Evolutionary conservation across 2,888 invertebrate genomes (phyloP).

Genomic region (Hirtodrosophila histrioides): DNA sequence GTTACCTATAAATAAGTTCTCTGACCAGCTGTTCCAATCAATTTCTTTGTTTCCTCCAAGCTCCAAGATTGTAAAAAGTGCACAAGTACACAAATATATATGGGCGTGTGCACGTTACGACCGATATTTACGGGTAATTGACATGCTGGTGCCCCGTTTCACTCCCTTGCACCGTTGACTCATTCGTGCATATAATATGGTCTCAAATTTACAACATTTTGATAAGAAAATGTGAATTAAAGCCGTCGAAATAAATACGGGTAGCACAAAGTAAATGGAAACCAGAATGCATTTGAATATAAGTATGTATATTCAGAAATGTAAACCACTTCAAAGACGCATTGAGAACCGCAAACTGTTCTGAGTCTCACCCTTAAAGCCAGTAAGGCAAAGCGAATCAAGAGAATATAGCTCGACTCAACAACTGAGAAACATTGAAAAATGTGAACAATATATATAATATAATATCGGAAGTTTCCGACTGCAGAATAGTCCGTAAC

Average conservation of each 20-base stretch:
- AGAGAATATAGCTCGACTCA: too few species aligned
- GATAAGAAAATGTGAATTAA: conserved; percentile 33
- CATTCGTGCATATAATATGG: conserved; percentile 21
- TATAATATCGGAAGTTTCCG: too few species aligned
- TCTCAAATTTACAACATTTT: conserved; percentile 13
- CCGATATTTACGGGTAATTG: conserved; percentile 35
- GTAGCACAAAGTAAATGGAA: background rate
- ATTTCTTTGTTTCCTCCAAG: conserved; percentile 38
- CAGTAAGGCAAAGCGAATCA: too few species aligned
- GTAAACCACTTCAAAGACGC: too few species aligned
- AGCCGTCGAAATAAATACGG: background rate
- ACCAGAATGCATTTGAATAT: too few species aligned
- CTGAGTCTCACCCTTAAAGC: too few species aligned
- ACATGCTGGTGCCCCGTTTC: conserved; percentile 3
- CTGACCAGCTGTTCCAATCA: conserved; percentile 40
- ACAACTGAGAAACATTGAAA: too few species aligned
- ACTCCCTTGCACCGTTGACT: conserved; percentile 13
- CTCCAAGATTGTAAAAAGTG: conserved; percentile 7
- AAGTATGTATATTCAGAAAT: too few species aligned
- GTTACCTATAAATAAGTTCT: conserved; percentile 32
- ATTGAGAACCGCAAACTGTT: too few species aligned
- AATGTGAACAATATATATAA: too few species aligned
- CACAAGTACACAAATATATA: conserved; percentile 1
- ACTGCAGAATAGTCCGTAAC: too few species aligned
- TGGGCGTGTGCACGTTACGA: conserved; percentile 16